Percentiles rank a stretch among this genome's conserved stretches.
These are phyloP conservation scores for Carduelis carduelis DNA, from an alignment of 2,797 vertebrate genomes.

Conservation along the genomic window DNA sequence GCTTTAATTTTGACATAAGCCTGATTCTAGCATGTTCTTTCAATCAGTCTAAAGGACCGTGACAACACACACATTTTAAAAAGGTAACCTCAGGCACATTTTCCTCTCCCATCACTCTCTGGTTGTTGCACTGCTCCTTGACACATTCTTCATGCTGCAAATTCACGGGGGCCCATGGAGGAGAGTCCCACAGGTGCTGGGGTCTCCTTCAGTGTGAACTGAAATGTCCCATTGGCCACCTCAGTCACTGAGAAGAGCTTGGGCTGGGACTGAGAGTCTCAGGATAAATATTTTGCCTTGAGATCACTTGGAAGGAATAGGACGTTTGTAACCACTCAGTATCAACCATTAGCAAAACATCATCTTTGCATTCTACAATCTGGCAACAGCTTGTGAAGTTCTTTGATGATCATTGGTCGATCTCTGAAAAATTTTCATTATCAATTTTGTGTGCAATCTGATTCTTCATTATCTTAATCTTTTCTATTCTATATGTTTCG, in stretches of 20 bases:
- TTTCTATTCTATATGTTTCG: background rate
- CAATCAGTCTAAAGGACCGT: background rate
- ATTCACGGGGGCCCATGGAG: background rate
- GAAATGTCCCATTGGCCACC: background rate
- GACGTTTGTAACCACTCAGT: background rate
- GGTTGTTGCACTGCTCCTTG: background rate
- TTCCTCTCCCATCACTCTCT: background rate
- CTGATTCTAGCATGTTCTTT: background rate
- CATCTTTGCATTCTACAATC: background rate
- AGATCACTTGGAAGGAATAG: background rate
- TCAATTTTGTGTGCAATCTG: background rate
- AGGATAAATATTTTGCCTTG: background rate
- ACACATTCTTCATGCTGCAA: background rate
- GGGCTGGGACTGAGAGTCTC: background rate
- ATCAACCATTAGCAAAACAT: background rate
- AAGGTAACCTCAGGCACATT: background rate
- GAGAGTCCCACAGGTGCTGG: background rate
- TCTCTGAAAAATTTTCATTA: background rate
- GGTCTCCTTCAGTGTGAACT: background rate
- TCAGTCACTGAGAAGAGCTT: background rate
- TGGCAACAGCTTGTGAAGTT: background rate
- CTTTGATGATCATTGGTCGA: background rate
- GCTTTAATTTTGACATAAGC: background rate
- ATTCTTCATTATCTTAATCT: background rate
- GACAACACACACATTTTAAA: background rate